phyloP scores from a whole-genome alignment of 2,888 invertebrate species.

The Drosophila sordidula region DNA sequence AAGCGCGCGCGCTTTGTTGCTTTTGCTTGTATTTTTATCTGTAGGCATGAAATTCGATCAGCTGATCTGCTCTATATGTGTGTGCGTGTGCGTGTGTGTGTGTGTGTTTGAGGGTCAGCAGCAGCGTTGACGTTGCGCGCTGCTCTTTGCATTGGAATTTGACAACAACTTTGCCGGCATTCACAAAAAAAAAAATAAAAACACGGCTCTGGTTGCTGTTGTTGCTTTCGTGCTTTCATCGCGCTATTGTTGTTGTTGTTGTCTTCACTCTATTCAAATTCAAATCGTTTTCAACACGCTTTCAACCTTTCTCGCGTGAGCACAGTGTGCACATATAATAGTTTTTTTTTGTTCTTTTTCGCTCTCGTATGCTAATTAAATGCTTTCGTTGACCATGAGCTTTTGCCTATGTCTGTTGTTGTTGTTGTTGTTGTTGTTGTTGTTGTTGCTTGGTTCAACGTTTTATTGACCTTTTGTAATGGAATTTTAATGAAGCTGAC shows the following conservation, averaged over 20 bases:
- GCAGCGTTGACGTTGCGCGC: slow-evolving; percentile 40
- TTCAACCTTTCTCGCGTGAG: slow-evolving; percentile 57
- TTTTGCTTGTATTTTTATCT: slow-evolving; percentile 34
- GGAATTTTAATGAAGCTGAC: slow-evolving; percentile 57
- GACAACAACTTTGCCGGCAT: slow-evolving; percentile 49
- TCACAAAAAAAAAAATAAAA: slow-evolving; percentile 20
- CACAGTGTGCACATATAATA: slow-evolving; percentile 30
- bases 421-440: slow-evolving; percentile 24
- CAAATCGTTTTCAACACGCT: slow-evolving; percentile 33
- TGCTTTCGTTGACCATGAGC: slow-evolving; percentile 81
- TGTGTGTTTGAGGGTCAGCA: slow-evolving; percentile 68
- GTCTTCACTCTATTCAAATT: slow-evolving; percentile 55
- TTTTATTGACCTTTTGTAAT: slow-evolving; percentile 76
- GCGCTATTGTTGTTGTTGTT: slow-evolving; percentile 28
- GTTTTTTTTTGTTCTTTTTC: slow-evolving; percentile 33
- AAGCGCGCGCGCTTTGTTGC: slow-evolving; percentile 28
- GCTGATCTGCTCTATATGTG: slow-evolving; percentile 55
- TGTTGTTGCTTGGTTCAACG: slow-evolving; percentile 49
- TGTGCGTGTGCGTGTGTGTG: neutral
- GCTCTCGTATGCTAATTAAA: slow-evolving; percentile 72
- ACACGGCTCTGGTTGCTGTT: slow-evolving; percentile 26
- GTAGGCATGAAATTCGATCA: slow-evolving; percentile 73
- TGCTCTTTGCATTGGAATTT: slow-evolving; percentile 36
- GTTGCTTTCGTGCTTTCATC: slow-evolving; percentile 43
- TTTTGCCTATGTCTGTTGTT: slow-evolving; percentile 40